Evolutionary conservation across 2,888 invertebrate genomes (phyloP), one percentile per base, ranked within the genome.

Genomic region (Clepsis dumicolana): DNA sequence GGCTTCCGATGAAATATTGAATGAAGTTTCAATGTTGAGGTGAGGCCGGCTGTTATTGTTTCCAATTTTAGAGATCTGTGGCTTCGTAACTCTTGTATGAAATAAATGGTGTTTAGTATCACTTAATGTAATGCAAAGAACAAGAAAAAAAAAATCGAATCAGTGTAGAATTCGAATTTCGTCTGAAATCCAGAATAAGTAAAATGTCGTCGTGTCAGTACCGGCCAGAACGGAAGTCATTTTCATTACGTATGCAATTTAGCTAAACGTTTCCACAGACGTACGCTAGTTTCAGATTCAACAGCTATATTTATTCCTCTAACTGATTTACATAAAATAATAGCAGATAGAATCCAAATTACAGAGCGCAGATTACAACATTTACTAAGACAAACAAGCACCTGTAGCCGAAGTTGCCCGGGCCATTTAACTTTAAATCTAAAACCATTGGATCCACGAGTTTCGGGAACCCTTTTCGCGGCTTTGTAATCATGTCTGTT

Each of bases 1-100:
- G 27, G 54, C 63, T 38, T 25, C 12, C 24, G 48, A 56, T 62
- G 66, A 62, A 62, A 66, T 57, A 63, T 67, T 63, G 57, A 52
- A 52, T 63, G 41, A 57, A 67, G 63, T 63, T 35, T 48, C 66
- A 56, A 35, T 38, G 5, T 59, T 54, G 25, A 10, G 24, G 25
- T 16, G 38, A 18, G 54, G 21, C 41, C 7, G 21, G 18, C 10
- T 64, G 16, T 48, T 54, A 21, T 56, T 62, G 21, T 50, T 62
- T 53, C 32, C 35, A 16, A 52, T n/a, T 16, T 61, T 24, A 41
- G 57, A 59, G 32, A 21, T 35, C 56, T 56, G 21, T 21, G 21
- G 21, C 41, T 16, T 5, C 16, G 41, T 1, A 48, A 12, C 21
- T 21, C 12, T 48, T 48, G 44, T 48, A 12, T 12, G 4, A 48